A percentile compares a stretch with the other conserved stretches of the same genome.
Conservation (phyloP, 2,113 vertebrate genomes). For the Myrmecobius fasciatus region DNA sequence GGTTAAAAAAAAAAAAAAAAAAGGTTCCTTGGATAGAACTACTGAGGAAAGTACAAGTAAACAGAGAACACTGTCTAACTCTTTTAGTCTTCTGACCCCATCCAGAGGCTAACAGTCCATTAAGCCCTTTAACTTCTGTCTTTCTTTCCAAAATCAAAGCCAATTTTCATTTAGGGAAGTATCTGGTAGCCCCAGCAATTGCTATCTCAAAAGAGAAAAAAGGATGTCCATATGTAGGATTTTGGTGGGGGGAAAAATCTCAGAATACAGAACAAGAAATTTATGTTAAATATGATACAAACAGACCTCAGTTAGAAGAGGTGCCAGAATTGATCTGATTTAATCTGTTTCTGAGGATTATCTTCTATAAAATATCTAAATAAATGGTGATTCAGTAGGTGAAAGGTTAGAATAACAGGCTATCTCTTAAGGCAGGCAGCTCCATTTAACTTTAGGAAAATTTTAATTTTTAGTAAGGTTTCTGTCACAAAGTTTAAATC, state of each 20-base stretch:
- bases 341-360: neutral
- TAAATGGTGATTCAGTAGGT: neutral
- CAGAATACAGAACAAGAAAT: neutral
- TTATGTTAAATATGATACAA: neutral
- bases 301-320: neutral
- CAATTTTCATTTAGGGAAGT: neutral
- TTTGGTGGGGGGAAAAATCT: neutral
- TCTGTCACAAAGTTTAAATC: neutral
- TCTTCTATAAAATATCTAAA: neutral
- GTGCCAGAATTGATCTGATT: neutral
- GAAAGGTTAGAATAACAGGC: neutral
- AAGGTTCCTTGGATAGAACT: neutral
- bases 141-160: conserved; percentile 1
- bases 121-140: neutral
- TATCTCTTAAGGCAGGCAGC: neutral
- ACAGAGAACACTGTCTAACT: neutral
- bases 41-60: neutral
- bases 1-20: no score
- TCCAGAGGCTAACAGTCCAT: neutral
- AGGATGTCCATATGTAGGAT: neutral
- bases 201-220: neutral
- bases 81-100: neutral
- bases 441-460: neutral
- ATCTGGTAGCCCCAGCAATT: neutral
- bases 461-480: neutral